Conservation (phyloP, 2,113 vertebrate genomes). For the Ptilonorhynchus violaceus region DNA sequence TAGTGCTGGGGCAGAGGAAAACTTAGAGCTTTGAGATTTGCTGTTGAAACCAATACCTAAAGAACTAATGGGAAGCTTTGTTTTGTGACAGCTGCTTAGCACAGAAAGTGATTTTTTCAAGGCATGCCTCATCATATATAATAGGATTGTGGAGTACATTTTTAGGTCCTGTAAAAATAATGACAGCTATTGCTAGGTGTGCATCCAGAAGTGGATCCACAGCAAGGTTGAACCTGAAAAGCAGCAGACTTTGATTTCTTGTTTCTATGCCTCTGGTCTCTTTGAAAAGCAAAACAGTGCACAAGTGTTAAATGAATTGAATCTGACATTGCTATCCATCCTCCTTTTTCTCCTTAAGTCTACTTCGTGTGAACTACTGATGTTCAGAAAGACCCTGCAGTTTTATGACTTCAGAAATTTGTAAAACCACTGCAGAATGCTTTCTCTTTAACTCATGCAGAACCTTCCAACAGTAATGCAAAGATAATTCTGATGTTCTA, state of each 20-base stretch:
- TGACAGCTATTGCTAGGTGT: background rate
- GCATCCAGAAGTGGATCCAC: background rate
- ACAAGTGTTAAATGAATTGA: background rate
- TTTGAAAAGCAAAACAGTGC: background rate
- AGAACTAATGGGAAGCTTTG: background rate
- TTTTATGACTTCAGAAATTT: background rate
- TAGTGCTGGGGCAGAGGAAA: background rate
- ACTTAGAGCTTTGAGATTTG: background rate
- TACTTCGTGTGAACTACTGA: background rate
- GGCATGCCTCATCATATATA: background rate
- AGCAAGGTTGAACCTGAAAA: background rate
- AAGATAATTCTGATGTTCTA: background rate
- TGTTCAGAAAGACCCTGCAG: background rate
- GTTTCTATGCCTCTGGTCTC: background rate
- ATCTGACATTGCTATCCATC: background rate
- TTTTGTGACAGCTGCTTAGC: background rate
- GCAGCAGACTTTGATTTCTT: background rate
- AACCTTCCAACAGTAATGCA: background rate
- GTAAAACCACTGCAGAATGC: background rate
- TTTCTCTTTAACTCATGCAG: background rate
- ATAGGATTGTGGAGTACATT: background rate
- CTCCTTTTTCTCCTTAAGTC: background rate
- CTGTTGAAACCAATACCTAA: background rate
- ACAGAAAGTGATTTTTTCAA: background rate
- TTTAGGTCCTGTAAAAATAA: background rate